These are phyloP conservation scores for Ctenopoma kingsleyae DNA, from an alignment of 2,797 vertebrate species.

Conservation along the genomic window DNA sequence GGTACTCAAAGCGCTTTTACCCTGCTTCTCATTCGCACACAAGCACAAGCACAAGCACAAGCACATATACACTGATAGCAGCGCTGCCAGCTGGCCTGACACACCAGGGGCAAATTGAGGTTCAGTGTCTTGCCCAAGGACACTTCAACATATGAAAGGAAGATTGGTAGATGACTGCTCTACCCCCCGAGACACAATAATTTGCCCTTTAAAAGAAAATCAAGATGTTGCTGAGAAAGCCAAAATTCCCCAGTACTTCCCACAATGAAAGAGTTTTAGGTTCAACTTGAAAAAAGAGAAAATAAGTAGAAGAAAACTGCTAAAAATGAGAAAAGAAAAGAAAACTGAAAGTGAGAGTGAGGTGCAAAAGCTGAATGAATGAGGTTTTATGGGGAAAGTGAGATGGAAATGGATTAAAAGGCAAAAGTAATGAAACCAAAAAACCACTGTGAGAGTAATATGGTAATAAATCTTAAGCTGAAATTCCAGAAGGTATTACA, in stretches of 20 bases:
- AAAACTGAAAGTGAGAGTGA: slow-evolving; percentile 42
- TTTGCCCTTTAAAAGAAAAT: not conserved
- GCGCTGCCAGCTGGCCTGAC: too few species aligned
- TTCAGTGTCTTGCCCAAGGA: too few species aligned
- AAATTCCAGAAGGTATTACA: not conserved
- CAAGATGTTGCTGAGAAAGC: not conserved
- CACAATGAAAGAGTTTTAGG: not conserved
- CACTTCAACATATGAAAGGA: too few species aligned
- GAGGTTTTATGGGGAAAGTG: slow-evolving; percentile 10
- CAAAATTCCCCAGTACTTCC: not conserved
- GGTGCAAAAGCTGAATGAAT: slow-evolving; percentile 3
- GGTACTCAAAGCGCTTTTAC: too few species aligned
- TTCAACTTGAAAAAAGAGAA: not conserved
- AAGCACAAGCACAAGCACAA: too few species aligned
- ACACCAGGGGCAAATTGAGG: too few species aligned
- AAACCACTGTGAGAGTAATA: not conserved
- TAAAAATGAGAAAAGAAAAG: not conserved
- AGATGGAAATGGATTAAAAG: slow-evolving; percentile 4
- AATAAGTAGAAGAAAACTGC: not conserved
- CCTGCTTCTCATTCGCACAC: too few species aligned
- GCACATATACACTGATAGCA: too few species aligned
- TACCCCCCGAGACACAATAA: too few species aligned
- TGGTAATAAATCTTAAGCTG: not conserved
- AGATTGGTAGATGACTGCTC: too few species aligned
- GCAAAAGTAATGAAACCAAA: slow-evolving; percentile 5